phyloP scores from a whole-genome alignment of 2,113 vertebrate species.

The Protomyctophum bolini region DNA sequence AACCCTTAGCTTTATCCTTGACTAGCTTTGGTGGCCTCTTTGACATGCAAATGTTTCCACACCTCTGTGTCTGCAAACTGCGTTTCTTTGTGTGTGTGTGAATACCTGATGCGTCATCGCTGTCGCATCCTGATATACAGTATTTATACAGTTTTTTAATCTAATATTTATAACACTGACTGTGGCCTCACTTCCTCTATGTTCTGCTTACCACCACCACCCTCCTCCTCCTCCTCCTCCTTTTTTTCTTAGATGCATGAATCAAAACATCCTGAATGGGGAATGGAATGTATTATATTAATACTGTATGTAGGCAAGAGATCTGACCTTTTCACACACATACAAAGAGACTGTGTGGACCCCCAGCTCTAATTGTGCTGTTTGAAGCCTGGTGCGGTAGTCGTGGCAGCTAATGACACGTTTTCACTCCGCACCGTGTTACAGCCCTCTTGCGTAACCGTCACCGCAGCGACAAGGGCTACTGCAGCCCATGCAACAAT shows the following conservation, averaged over 20 bases:
- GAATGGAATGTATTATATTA: slow-evolving; percentile 18
- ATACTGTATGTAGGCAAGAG: slow-evolving; percentile 25
- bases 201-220: background rate
- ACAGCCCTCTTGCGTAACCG: slow-evolving; percentile 14
- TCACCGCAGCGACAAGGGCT: slow-evolving; percentile 23
- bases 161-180: slow-evolving; percentile 6
- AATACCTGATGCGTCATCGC: slow-evolving; percentile 9
- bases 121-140: slow-evolving; percentile 8
- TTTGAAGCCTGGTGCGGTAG: slow-evolving; percentile 17
- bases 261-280: slow-evolving; percentile 22
- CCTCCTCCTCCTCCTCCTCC: no score
- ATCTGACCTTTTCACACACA: slow-evolving; percentile 58
- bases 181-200: background rate
- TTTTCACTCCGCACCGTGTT: slow-evolving; percentile 27
- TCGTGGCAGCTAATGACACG: slow-evolving; percentile 28
- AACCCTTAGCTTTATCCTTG: background rate
- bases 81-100: background rate
- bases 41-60: background rate
- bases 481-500: slow-evolving; percentile 17
- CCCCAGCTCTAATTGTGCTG: slow-evolving; percentile 38
- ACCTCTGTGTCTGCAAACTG: background rate
- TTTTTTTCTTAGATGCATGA: slow-evolving; percentile 14
- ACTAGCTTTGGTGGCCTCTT: background rate
- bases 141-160: slow-evolving; percentile 12
- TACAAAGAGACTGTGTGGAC: slow-evolving; percentile 33